Percentiles rank a stretch among this genome's conserved stretches.
phyloP scores from a whole-genome alignment of 2,888 invertebrate species.

The Sympetrum striolatum region DNA sequence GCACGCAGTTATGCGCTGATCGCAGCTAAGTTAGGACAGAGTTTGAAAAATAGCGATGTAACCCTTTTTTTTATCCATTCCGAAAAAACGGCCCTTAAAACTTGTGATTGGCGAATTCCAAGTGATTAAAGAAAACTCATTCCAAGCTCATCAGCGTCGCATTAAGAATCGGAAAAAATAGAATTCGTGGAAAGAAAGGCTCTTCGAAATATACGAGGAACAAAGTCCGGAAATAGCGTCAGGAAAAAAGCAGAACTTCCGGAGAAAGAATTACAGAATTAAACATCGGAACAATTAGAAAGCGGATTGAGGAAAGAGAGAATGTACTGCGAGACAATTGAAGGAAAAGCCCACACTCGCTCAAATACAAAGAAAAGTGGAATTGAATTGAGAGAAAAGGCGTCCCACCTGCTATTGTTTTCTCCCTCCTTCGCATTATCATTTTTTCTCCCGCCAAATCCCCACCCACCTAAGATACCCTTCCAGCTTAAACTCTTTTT shows the following conservation, averaged over 20 bases:
- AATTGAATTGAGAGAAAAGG: background rate
- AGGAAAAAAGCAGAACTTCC: background rate
- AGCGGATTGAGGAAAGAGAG: no score
- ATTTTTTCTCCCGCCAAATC: background rate
- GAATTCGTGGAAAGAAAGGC: background rate
- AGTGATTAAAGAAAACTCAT: background rate
- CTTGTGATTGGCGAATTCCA: background rate
- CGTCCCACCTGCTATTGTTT: background rate
- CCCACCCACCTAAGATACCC: background rate
- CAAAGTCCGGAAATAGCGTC: background rate
- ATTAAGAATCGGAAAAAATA: background rate
- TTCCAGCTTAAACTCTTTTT: background rate
- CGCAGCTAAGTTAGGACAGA: no score
- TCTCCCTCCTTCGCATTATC: constrained; percentile 14
- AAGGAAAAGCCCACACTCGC: background rate
- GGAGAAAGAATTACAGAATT: background rate
- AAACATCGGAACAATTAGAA: no score
- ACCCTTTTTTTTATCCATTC: background rate
- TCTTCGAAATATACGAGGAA: background rate
- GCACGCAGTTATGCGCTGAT: no score
- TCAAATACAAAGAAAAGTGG: background rate
- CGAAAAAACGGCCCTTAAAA: background rate
- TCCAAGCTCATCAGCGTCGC: background rate
- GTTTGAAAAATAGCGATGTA: no score
- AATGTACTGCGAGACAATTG: background rate